Evolutionary conservation across 2,888 invertebrate genomes (phyloP), one percentile per base, ranked within the genome.

Genomic region (Xestia rhomboidea): DNA sequence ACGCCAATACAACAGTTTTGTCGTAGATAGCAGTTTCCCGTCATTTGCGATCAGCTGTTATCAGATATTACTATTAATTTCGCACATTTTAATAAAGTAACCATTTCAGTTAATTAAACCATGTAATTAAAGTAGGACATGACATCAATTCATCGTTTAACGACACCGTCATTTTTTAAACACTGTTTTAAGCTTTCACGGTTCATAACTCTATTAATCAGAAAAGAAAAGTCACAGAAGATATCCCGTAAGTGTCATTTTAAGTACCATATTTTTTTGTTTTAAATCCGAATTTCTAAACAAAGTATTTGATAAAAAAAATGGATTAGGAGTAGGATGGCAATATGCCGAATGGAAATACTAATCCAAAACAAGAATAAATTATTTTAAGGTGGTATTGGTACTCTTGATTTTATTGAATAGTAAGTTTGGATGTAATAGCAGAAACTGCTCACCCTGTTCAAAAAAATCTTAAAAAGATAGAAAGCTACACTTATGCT

Each of bases 31-130:
- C 63, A 8, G 44, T 81, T 84, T 87, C 87, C 80, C 84, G 88
- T 81, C 79, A 69, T 67, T 76, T 46, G 67, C 63, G 75, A 88
- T 84, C 87, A 86, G 84, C 82, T 86, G 88, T 57, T 83, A 82
- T 24, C 34, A 63, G 66, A 70, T 82, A 77, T 27, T 66, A n/a
- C 11, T 54, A 34, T 46, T 41, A 64, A 11, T n/a, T 67, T 68
- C 49, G 49, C 63, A 57, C 1, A 62, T 54, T 78, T 67, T 62
- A 67, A 62, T 63, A 62, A 68, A 70, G 21, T 54, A 5, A 38
- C 24, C 24, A 68, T 38, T 66, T 44, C 6, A 60, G 5, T 69
- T 78, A 62, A 62, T 62, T 34, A 21, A 34, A 30, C 18, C 30
- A 60, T 18, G 2, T 51, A 41, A 69, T 60, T 11, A 60, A 62